Evolutionary conservation across 1,140 invertebrate species (phyloP), one percentile per base, ranked within the genome.

Genomic region (Zaprionus kolodkinae): DNA sequence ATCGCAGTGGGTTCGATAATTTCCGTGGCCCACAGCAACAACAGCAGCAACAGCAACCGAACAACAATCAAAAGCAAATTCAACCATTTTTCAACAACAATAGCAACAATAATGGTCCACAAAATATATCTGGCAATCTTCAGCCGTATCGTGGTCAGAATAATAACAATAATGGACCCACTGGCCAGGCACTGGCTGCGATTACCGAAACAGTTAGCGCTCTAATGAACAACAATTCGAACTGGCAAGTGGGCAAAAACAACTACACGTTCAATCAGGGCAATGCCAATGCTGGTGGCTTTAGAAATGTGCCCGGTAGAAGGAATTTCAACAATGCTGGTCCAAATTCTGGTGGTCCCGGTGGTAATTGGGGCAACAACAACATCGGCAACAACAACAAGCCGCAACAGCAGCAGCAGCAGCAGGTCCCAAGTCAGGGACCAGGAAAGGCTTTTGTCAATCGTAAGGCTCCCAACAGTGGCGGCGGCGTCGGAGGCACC

Each of bases 191-290:
- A 6, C 2, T 64, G 17, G 43, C 43, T 2, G 40, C 54, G 6
- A 33, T 74, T 17, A 59, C 25, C 21, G 72, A 75, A 21, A 65
- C 60, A 13, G 68, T 71, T n/a, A 75, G 52, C 21, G 72, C 67
- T 11, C n/a, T 59, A 5, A 71, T 75, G 17, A 54, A 12, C 7
- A 63, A 64, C 15, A 67, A 64, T 21, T 60, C 67, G 11, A 62
- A 74, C 15, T 75, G 67, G 72, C 72, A 75, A 30, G 54, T 71
- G 38, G 72, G 72, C 54, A 75, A 68, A 38, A 73, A 52, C 21
- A 73, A 57, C 33, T 60, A 43, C 15, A 33, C 43, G 13, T 52
- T 59, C 13, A 55, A 55, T 0, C 63, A 57, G 11, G 55, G 35
- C 12, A 66, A 59, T 33, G 35, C 25, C n/a, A 72, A 66, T 40